Base-by-base conservation (phyloP, 2,113 vertebrate genomes). In the Peromyscus maniculatus region DNA sequence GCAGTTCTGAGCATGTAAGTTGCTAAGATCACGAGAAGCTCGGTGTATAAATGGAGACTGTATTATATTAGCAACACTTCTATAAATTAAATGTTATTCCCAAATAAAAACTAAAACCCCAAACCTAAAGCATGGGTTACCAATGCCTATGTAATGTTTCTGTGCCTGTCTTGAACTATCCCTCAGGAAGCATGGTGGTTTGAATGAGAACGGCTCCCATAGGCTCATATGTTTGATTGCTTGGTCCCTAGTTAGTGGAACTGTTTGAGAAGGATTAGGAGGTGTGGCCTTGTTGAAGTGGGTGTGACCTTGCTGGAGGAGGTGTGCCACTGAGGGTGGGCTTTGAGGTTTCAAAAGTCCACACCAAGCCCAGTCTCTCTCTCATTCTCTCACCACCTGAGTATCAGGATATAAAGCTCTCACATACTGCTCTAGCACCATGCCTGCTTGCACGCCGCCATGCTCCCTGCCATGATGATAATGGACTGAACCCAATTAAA, bases 21-120 rank as follows among this genome's bases (percentile, higher is more conserved):
- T 77, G 28, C 86, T 87, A 91, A 83, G 57, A 82, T 87, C 33
- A 91, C 28, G 33, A 57, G 49, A 93, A 94, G 11, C 59, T 89
- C 28, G 31, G 67, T 43, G 64, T 5, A 1, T 49, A 64, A 36
- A 66, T 78, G 55, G n/a, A 39, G 49, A 52, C 13, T 72, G 6
- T 64, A 43, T 28, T 78, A 52, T n/a, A 46, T 88, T 95, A 91
- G 49, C 26, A 95, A 83, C 16, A 66, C 87, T 75, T 80, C 74
- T 83, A n/a, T 75, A 84, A 64, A 69, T 96, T 78, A 57, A 83
- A 69, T 59, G 79, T 82, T 74, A 72, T 15, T 89, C 19, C 26
- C 62, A 93, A 94, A 66, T 43, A 87, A 75, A 91, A 94, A 36
- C 52, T 57, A 43, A 78, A 78, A 21, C 59, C 26, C 3, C 17